These are phyloP conservation scores for Hedychridium roseum DNA, from an alignment of 2,888 invertebrate species.

Conservation along the genomic window DNA sequence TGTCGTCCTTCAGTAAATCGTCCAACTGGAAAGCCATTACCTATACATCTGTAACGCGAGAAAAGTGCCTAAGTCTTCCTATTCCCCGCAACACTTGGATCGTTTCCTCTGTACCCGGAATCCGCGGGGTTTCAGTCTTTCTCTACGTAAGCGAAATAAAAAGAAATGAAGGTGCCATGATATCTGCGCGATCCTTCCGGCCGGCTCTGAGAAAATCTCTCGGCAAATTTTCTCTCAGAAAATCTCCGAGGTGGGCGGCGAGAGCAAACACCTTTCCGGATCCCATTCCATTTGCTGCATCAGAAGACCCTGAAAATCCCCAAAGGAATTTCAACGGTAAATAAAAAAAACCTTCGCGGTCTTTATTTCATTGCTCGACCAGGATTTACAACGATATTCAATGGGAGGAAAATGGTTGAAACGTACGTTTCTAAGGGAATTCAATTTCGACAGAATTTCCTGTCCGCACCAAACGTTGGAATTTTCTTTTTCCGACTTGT, in stretches of 20 bases:
- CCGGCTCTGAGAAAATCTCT: no score
- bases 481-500: slow-evolving; percentile 30
- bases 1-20: slow-evolving; percentile 79
- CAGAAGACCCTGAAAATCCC: slow-evolving; percentile 60
- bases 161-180: slow-evolving; percentile 23
- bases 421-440: slow-evolving; percentile 54
- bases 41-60: slow-evolving; percentile 39
- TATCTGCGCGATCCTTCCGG: slow-evolving; percentile 10
- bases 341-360: no score
- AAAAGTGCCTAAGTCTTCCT: slow-evolving; percentile 16
- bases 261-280: slow-evolving; percentile 49
- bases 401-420: no score
- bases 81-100: no score
- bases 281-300: slow-evolving; percentile 69
- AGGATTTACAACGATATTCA: no score
- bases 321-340: slow-evolving; percentile 1
- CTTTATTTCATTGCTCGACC: no score
- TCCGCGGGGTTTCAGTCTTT: slow-evolving; percentile 28
- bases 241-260: slow-evolving; percentile 52
- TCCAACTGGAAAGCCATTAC: slow-evolving; percentile 77
- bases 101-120: slow-evolving; percentile 1
- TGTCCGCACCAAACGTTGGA: slow-evolving; percentile 50
- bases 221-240: slow-evolving; percentile 46
- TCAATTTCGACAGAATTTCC: slow-evolving; percentile 55
- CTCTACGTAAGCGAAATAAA: slow-evolving; percentile 34